Conservation (phyloP, 2,888 invertebrate species). For the Tubulanus polymorphus region DNA sequence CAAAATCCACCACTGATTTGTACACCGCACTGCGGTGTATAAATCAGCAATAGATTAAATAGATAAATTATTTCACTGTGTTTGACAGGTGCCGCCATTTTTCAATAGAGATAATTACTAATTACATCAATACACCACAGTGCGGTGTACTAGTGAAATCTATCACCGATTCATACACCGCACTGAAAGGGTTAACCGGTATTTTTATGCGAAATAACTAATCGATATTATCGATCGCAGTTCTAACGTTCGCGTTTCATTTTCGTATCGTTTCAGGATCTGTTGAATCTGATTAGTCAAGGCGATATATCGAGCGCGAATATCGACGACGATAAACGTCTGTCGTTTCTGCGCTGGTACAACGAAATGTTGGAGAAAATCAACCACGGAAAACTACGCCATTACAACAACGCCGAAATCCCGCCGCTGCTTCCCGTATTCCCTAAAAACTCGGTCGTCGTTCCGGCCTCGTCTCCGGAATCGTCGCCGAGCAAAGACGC, state of each 20-base stretch:
- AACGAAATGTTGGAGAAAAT: constrained; percentile 42
- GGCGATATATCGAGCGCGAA: constrained; percentile 62
- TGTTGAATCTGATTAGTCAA: constrained; percentile 76
- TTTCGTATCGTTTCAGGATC: constrained; percentile 41
- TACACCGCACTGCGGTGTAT: too few species aligned
- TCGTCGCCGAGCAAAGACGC: constrained; percentile 3
- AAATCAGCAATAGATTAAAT: too few species aligned
- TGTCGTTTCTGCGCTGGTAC: constrained; percentile 92
- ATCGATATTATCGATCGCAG: too few species aligned
- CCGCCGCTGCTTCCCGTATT: constrained; percentile 11
- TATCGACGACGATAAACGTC: constrained; percentile 74
- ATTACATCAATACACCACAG: too few species aligned
- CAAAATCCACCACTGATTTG: too few species aligned
- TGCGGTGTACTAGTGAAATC: too few species aligned
- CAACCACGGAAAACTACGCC: background rate
- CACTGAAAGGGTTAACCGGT: too few species aligned
- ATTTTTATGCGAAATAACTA: too few species aligned
- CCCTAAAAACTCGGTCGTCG: constrained; percentile 16
- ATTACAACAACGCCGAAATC: background rate
- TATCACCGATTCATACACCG: too few species aligned
- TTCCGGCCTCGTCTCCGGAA: constrained; percentile 21
- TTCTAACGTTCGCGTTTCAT: too few species aligned
- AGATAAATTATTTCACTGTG: constrained; percentile 9
- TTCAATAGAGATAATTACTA: too few species aligned
- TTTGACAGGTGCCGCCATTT: too few species aligned